Conservation (phyloP, 2,888 invertebrate species). For the Morpho helenor region DNA sequence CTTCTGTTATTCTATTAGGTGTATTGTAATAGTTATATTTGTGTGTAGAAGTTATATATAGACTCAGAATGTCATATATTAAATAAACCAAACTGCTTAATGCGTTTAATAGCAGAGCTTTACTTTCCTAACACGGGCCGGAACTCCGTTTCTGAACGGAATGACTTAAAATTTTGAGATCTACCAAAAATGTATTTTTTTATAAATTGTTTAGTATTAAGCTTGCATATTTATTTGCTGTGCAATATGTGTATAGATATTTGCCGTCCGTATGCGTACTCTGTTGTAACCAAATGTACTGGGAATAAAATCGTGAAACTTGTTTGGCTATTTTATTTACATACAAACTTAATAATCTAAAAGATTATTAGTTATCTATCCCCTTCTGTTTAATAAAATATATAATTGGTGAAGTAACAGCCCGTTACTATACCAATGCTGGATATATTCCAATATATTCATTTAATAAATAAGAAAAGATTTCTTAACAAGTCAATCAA, state of each 20-base stretch:
- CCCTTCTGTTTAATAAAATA: no score
- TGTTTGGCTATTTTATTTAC: not conserved
- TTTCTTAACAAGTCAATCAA: no score
- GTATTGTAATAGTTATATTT: constrained; percentile 10
- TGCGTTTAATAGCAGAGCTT: no score
- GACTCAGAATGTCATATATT: not conserved
- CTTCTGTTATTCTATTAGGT: not conserved
- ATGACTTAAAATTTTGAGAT: no score
- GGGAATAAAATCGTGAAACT: constrained; percentile 37
- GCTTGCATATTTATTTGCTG: constrained; percentile 14
- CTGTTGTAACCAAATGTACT: constrained; percentile 51
- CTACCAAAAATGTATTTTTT: constrained; percentile 11
- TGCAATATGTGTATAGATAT: constrained; percentile 28
- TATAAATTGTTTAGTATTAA: constrained; percentile 13
- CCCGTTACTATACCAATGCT: no score
- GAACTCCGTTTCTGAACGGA: no score
- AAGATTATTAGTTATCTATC: no score
- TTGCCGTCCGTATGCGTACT: constrained; percentile 60
- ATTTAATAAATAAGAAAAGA: no score
- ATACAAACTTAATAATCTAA: no score
- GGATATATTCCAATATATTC: no score
- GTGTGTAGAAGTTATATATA: not conserved
- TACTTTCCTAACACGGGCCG: no score
- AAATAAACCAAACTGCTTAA: not conserved
- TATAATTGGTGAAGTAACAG: no score